Percentiles rank a stretch among this genome's conserved stretches.
Conservation (phyloP, 1,140 invertebrate species). For the Drosophila insularis region DNA sequence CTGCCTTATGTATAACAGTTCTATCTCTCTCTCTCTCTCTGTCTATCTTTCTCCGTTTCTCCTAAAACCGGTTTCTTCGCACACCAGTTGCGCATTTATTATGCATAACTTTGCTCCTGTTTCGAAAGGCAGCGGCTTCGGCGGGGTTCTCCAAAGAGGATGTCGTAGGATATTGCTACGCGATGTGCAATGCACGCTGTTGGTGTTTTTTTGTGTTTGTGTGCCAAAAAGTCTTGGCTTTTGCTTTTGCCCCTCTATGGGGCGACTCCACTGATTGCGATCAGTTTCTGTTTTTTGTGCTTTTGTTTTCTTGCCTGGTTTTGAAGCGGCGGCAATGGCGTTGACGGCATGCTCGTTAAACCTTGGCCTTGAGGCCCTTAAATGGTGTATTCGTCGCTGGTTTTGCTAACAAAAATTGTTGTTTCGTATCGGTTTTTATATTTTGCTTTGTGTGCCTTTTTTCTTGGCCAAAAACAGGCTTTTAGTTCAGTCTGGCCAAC, state of each 20-base stretch:
- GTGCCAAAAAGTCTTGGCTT: conserved; percentile 51
- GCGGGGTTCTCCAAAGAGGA: not conserved
- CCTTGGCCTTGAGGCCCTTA: conserved; percentile 82
- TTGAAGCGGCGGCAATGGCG: too few species aligned
- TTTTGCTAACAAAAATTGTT: conserved; percentile 40
- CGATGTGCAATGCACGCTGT: conserved; percentile 14
- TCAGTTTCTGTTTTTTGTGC: conserved; percentile 54
- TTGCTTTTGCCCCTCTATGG: conserved; percentile 12
- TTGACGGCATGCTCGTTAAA: conserved; percentile 54
- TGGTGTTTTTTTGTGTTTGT: conserved; percentile 23
- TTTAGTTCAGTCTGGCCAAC: conserved; percentile 9
- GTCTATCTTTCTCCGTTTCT: conserved; percentile 30
- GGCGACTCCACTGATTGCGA: conserved; percentile 51
- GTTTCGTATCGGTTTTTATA: conserved; percentile 23
- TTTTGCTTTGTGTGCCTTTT: not conserved
- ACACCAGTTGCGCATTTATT: conserved; percentile 82
- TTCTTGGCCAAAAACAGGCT: conserved; percentile 42
- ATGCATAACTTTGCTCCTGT: conserved; percentile 63
- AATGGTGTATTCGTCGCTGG: conserved; percentile 49
- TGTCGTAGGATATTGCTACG: not conserved
- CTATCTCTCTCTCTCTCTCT: conserved; percentile 7
- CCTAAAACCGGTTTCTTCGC: conserved; percentile 74
- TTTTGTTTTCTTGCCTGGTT: conserved; percentile 36
- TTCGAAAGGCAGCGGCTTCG: not conserved
- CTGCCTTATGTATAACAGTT: conserved; percentile 59